phyloP scores from a whole-genome alignment of 1,140 invertebrate species.

The Callitettix versicolor region DNA sequence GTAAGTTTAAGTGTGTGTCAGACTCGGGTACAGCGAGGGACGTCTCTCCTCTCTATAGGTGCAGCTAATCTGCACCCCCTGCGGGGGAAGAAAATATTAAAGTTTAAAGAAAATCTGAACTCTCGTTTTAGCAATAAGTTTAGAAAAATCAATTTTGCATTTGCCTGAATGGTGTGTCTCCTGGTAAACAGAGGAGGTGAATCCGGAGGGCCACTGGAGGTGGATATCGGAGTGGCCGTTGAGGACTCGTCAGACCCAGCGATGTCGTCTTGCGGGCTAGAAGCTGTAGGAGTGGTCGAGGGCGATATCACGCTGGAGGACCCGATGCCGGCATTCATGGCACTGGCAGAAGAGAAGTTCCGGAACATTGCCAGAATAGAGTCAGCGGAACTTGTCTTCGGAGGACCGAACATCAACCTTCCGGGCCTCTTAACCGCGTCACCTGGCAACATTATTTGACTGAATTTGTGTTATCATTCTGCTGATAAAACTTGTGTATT shows the following conservation, averaged over 20 bases:
- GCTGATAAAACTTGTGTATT: too few relatives aligned
- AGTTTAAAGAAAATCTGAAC: too few relatives aligned
- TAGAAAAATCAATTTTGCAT: too few relatives aligned
- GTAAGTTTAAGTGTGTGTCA: too few relatives aligned
- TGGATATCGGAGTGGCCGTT: slow-evolving; percentile 44
- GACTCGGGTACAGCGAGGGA: too few relatives aligned
- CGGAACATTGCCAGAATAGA: slow-evolving; percentile 63
- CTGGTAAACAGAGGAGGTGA: slow-evolving; percentile 36
- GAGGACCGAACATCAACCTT: slow-evolving; percentile 5
- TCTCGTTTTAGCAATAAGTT: too few relatives aligned
- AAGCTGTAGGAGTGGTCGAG: slow-evolving; percentile 46
- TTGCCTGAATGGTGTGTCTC: slow-evolving; percentile 25
- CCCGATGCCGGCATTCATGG: slow-evolving; percentile 31
- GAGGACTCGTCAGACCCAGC: slow-evolving; percentile 50
- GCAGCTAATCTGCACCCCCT: too few relatives aligned
- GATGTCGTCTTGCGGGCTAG: slow-evolving; percentile 55
- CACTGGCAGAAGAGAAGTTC: slow-evolving; percentile 44
- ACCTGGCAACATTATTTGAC: too few relatives aligned
- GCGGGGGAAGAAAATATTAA: too few relatives aligned
- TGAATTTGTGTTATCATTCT: too few relatives aligned
- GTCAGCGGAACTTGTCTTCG: slow-evolving; percentile 55
- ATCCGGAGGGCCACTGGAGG: slow-evolving; percentile 41
- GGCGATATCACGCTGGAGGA: slow-evolving; percentile 45
- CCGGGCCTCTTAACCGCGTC: slow-evolving; percentile 8
- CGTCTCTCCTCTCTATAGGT: too few relatives aligned